Evolutionary conservation across 2,797 vertebrate species (phyloP).

Genomic region (Ctenopoma multispine): DNA sequence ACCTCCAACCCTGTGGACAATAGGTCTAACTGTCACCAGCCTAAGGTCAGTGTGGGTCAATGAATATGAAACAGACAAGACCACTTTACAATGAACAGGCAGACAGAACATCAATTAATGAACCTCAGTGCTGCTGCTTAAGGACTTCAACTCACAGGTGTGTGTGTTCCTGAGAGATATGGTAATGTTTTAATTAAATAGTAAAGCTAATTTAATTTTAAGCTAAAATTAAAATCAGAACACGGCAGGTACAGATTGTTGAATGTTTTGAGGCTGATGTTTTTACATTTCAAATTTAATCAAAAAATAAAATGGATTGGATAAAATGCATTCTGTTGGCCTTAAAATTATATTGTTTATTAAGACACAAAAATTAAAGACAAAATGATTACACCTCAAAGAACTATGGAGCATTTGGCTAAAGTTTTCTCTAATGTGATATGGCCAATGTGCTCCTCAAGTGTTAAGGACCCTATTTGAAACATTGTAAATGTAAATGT

Average conservation of each 20-base stretch:
- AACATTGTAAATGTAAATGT: too few relatives aligned
- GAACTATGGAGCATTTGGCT: too few relatives aligned
- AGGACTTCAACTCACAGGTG: constrained; percentile 1
- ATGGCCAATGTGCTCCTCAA: too few relatives aligned
- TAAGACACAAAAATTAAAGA: too few relatives aligned
- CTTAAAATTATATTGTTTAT: background rate
- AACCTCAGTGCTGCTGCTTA: background rate
- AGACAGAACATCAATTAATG: constrained; percentile 32
- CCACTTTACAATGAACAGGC: constrained; percentile 35
- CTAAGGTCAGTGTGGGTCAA: constrained; percentile 53
- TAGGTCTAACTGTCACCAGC: constrained; percentile 53
- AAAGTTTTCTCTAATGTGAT: too few relatives aligned
- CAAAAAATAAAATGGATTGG: background rate
- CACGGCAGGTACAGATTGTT: background rate
- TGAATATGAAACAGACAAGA: constrained; percentile 59
- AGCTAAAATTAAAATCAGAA: background rate
- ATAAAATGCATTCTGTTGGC: background rate
- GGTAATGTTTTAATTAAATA: background rate
- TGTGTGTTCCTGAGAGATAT: background rate
- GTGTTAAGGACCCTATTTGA: too few relatives aligned
- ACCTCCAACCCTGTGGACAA: constrained; percentile 45
- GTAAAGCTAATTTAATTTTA: background rate
- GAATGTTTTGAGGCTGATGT: background rate
- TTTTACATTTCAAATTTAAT: background rate
- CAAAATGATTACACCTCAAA: too few relatives aligned